Base-by-base conservation (phyloP, 1,140 invertebrate species). In the Berghia stephanieae region DNA sequence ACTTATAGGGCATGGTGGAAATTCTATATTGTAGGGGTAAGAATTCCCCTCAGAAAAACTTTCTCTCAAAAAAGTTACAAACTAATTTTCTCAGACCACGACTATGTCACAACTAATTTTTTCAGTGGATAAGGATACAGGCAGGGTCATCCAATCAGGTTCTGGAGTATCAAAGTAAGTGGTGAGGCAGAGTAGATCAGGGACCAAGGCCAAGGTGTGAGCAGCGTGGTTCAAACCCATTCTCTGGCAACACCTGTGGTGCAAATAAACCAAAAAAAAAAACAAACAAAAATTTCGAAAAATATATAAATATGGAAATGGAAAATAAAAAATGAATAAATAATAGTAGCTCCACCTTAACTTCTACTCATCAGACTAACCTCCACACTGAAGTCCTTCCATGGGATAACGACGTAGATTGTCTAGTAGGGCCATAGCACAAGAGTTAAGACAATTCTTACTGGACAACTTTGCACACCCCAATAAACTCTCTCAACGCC, bases 91-190 rank as follows among this genome's bases (percentile, higher is more conserved):
- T n/a, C n/a, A n/a, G n/a, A n/a, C n/a, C n/a, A n/a, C n/a, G n/a
- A n/a, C n/a, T n/a, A n/a, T n/a, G n/a, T n/a, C n/a, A n/a, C n/a
- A n/a, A n/a, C n/a, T n/a, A n/a, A n/a, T n/a, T n/a, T n/a, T n/a
- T n/a, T n/a, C n/a, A n/a, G n/a, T n/a, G n/a, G n/a, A n/a, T n/a
- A 86, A 89, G 87, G 88, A 91, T 91, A 91, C 91, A 99, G 70
- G 94, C 93, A 31, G 96, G 95, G 91, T 99, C 97, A 83, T 99
- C 96, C 13, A 99, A 88, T 98, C 95, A 0, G 95, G 95, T 88
- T 99, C 97, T 5, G 96, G 94, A 80, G 94, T 96, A 86, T 99
- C 96, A 87, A 99, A 98, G 90, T 98, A 98, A 0, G 98, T 96
- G 92, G 99, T 97, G 80, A 96, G 94, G 72, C 93, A 93, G 2